Percentiles rank a stretch among this genome's conserved stretches.
phyloP scores from a whole-genome alignment of 2,888 invertebrate genomes.

The Trissoscelio sp. region DNA sequence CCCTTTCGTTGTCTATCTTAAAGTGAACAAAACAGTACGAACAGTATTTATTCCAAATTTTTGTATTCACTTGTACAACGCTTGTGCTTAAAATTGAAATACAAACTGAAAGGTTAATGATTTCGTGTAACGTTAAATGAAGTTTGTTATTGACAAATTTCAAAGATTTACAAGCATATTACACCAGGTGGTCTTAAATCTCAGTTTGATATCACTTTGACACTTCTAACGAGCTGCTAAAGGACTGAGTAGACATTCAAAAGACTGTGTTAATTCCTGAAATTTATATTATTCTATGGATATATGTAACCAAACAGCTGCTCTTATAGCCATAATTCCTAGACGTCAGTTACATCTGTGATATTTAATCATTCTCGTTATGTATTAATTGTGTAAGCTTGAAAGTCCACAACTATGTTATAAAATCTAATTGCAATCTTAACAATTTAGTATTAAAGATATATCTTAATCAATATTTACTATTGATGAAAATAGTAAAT shows the following conservation, averaged over 20 bases:
- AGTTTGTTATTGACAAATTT: background rate
- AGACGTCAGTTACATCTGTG: constrained; percentile 12
- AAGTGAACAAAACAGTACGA: constrained; percentile 17
- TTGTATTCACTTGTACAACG: too few species aligned
- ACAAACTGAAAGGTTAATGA: background rate
- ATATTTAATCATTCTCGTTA: too few species aligned
- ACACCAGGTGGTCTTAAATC: background rate
- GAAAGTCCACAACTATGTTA: too few species aligned
- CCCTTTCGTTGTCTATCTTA: constrained; percentile 23
- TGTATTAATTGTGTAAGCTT: too few species aligned
- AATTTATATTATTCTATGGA: background rate
- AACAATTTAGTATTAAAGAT: too few species aligned
- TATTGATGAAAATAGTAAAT: too few species aligned
- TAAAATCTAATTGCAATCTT: too few species aligned
- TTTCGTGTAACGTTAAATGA: background rate
- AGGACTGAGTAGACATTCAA: constrained; percentile 1
- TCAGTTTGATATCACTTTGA: constrained; percentile 3
- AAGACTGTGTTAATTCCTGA: background rate
- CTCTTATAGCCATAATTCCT: background rate
- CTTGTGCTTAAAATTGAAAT: too few species aligned
- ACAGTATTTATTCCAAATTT: constrained; percentile 6
- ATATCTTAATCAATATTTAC: too few species aligned
- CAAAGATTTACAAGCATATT: background rate
- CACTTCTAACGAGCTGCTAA: constrained; percentile 4
- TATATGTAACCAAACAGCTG: constrained; percentile 14